Conservation (phyloP, 2,113 vertebrate genomes). For the Oncorhynchus mykiss region DNA sequence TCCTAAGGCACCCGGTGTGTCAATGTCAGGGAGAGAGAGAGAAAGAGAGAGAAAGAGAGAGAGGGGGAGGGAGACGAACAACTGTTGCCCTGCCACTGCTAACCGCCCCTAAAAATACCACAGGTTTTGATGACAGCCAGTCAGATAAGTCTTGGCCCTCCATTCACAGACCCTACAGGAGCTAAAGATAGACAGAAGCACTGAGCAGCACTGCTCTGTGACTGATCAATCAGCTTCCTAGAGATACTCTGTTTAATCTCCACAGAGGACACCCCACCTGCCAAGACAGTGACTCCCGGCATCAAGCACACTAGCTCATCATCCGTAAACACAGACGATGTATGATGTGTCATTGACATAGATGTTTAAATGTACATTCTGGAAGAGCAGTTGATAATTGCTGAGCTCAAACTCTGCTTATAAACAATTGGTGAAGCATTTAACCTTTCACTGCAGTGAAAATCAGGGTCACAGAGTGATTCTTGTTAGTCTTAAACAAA, state of each 20-base stretch:
- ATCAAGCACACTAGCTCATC: constrained; percentile 27
- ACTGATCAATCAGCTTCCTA: constrained; percentile 51
- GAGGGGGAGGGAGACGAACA: constrained; percentile 19
- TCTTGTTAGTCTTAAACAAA: no score
- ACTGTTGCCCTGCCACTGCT: constrained; percentile 56
- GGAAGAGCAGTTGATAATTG: no score
- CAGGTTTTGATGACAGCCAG: constrained; percentile 58
- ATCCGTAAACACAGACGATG: no score
- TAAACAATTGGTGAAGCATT: no score
- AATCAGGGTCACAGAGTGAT: no score
- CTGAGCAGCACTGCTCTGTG: constrained; percentile 38
- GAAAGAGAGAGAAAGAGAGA: not conserved
- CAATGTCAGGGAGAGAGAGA: constrained; percentile 49
- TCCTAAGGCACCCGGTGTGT: constrained; percentile 28
- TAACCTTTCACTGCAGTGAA: no score
- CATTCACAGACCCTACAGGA: constrained; percentile 50
- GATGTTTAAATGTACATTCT: no score
- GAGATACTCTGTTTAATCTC: constrained; percentile 43
- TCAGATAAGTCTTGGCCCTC: constrained; percentile 67
- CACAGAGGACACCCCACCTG: constrained; percentile 24
- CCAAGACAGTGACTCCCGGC: constrained; percentile 19
- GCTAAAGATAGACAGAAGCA: constrained; percentile 61
- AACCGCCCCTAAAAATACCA: constrained; percentile 69
- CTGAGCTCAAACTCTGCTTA: no score
- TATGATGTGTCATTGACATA: no score